phyloP scores from a whole-genome alignment of 2,797 vertebrate genomes.

The Semotilus atromaculatus region DNA sequence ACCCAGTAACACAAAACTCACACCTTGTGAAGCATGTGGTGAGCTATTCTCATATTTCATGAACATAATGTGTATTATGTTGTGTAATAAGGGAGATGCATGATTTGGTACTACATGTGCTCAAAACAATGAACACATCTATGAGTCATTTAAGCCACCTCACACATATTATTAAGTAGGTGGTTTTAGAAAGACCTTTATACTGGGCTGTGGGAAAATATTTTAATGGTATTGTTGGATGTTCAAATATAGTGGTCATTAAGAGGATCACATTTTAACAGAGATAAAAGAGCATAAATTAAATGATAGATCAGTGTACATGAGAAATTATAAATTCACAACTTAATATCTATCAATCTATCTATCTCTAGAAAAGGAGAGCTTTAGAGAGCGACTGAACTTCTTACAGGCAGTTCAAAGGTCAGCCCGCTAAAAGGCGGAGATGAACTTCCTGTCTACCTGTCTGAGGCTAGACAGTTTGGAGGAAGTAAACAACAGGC shows the following conservation, averaged over 20 bases:
- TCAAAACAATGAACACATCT: slow-evolving; percentile 44
- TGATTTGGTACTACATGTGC: slow-evolving; percentile 35
- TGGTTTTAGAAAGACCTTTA: slow-evolving; percentile 42
- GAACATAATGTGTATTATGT: slow-evolving; percentile 36
- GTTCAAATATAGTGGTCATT: slow-evolving; percentile 15
- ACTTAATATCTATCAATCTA: neutral
- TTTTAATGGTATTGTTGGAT: slow-evolving; percentile 31
- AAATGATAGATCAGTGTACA: neutral
- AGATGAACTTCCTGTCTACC: slow-evolving; percentile 68
- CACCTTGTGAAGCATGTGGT: slow-evolving; percentile 12
- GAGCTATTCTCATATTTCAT: slow-evolving; percentile 40
- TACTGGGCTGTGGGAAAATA: slow-evolving; percentile 47
- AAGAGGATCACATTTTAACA: neutral
- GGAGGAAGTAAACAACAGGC: slow-evolving; percentile 55
- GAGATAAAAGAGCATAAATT: neutral
- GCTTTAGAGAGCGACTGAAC: neutral
- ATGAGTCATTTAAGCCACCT: slow-evolving; percentile 38
- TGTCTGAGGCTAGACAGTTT: slow-evolving; percentile 46
- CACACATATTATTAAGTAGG: slow-evolving; percentile 51
- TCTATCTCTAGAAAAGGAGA: neutral
- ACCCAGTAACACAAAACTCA: slow-evolving; percentile 11
- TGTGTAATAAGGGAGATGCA: slow-evolving; percentile 38
- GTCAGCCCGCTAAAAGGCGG: slow-evolving; percentile 24
- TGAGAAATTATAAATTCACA: neutral
- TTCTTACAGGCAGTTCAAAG: slow-evolving; percentile 34